Percentiles rank a stretch among this genome's conserved stretches.
phyloP scores from a whole-genome alignment of 2,113 vertebrate species.

The Bufo gargarizans region DNA sequence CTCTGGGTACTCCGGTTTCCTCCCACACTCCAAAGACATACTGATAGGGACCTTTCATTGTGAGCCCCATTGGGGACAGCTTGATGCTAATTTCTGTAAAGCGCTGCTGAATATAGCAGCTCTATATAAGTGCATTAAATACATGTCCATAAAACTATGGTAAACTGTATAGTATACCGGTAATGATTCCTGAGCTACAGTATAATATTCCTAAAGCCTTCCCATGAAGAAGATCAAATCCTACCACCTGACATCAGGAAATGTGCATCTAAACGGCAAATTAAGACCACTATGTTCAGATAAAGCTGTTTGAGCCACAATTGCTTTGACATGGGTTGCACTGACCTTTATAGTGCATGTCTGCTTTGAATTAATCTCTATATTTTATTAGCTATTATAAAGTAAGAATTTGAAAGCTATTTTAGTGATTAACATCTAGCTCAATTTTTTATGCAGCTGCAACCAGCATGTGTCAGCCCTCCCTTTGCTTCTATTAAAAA shows the following conservation, averaged over 20 bases:
- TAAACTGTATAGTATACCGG: background rate
- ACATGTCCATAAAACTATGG: background rate
- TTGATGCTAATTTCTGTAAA: too few relatives aligned
- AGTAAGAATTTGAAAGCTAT: constrained; percentile 16
- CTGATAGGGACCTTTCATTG: too few relatives aligned
- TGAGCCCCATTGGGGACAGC: too few relatives aligned
- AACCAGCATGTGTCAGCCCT: background rate
- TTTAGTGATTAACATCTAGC: constrained; percentile 17
- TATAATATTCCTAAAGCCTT: background rate
- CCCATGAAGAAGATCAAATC: background rate
- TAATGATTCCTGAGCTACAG: too few relatives aligned
- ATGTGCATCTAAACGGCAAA: background rate
- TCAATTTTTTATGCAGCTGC: constrained; percentile 1
- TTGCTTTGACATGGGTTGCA: constrained; percentile 23
- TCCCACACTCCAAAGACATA: too few relatives aligned
- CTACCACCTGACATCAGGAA: background rate
- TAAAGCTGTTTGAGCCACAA: background rate
- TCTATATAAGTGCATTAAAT: too few relatives aligned
- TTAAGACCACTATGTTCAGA: background rate
- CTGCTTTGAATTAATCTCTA: constrained; percentile 6
- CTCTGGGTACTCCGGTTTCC: too few relatives aligned
- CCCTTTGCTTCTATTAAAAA: background rate
- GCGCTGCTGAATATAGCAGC: too few relatives aligned
- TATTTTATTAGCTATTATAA: constrained; percentile 6
- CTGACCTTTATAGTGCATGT: background rate